Evolutionary conservation across 2,888 invertebrate genomes (phyloP).

Genomic region (Eupsilia transversa): DNA sequence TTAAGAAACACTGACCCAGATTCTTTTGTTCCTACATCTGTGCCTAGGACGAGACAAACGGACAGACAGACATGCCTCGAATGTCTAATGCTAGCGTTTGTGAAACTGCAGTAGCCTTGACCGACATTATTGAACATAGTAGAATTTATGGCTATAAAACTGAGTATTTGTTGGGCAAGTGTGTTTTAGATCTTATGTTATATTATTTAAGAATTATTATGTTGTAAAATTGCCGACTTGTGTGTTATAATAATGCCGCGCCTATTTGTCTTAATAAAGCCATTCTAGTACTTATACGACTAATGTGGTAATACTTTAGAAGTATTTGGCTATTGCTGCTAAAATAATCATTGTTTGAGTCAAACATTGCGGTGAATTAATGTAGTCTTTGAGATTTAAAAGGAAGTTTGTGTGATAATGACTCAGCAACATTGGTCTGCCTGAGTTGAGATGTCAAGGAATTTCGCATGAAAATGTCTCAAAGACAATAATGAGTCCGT

Average conservation of each 20-base stretch:
- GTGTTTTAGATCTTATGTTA: slow-evolving; percentile 27
- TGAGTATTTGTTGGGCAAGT: slow-evolving; percentile 40
- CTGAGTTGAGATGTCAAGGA: too few relatives aligned
- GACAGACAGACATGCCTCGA: slow-evolving; percentile 74
- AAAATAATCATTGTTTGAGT: slow-evolving; percentile 1
- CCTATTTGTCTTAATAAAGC: slow-evolving; percentile 20
- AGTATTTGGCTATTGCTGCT: not conserved
- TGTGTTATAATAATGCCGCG: not conserved
- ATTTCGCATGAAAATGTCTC: too few relatives aligned
- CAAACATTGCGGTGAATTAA: slow-evolving; percentile 23
- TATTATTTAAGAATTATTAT: slow-evolving; percentile 23
- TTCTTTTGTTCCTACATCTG: slow-evolving; percentile 77
- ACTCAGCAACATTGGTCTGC: not conserved
- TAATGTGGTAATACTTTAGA: not conserved
- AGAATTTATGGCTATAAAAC: slow-evolving; percentile 64
- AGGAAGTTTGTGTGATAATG: slow-evolving; percentile 8
- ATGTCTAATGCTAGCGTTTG: slow-evolving; percentile 82
- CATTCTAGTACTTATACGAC: not conserved
- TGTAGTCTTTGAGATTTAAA: not conserved
- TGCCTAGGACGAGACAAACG: slow-evolving; percentile 69
- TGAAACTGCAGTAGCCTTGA: slow-evolving; percentile 85
- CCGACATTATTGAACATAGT: slow-evolving; percentile 77
- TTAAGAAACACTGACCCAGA: slow-evolving; percentile 64
- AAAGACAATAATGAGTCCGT: too few relatives aligned
- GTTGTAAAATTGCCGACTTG: slow-evolving; percentile 16